Evolutionary conservation across 1,140 invertebrate genomes (phyloP), one percentile per base, ranked within the genome.

Genomic region (Dreissena rostriformis): DNA sequence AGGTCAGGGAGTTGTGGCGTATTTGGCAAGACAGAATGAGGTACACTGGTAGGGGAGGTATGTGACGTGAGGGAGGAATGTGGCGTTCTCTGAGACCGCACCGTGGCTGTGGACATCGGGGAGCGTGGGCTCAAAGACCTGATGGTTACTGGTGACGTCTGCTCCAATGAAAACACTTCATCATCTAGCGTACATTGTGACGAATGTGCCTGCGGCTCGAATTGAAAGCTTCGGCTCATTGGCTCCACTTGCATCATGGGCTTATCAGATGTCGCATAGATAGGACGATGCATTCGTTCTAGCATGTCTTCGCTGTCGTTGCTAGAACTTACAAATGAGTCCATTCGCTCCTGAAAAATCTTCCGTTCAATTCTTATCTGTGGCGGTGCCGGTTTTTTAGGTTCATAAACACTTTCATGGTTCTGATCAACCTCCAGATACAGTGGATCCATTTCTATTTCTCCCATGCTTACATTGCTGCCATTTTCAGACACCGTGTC

Each of bases 281-380:
- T 68, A 26, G 71, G 52, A 57, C 63, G 67, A 0, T 68, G 52
- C 8, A 67, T 24, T 15, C 85, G 51, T 55, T 90, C 83, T 49
- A 91, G 61, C 82, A 89, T 85, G 53, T 91, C 89, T 51, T 91
- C 89, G 83, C 88, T 90, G 26, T 86, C 89, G 81, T 90, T 90
- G 81, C 89, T 89, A 65, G 91, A 91, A 80, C 89, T 92, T 17
- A 91, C 86, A 11, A 92, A 68, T 10, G 90, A 92, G 57, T 91
- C 89, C 53, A 89, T 84, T 28, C 88, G 66, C 28, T 90, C 88
- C 28, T 89, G 88, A 70, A 92, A 93, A 63, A 92, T 88, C 84
- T 93, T 93, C 17, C 93, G 86, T 78, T 92, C 92, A 52, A 94
- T 91, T 71, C 91, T 90, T 28, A 93, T 86, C 65, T 90, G 89